phyloP scores from a whole-genome alignment of 2,113 vertebrate genomes.

The Semicossyphus pulcher region DNA sequence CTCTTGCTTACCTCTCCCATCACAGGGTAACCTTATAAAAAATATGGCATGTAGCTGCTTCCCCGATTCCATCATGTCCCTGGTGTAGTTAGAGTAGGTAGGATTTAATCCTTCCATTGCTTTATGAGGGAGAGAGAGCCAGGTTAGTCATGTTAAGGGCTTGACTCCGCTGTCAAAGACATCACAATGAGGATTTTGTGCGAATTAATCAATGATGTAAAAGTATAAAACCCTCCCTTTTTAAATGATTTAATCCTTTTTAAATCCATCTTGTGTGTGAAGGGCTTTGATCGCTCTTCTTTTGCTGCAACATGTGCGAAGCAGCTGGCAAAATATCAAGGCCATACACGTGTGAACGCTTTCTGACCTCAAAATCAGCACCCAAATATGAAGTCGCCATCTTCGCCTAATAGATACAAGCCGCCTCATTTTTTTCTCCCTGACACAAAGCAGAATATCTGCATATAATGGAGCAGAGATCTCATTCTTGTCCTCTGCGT shows the following conservation, averaged over 20 bases:
- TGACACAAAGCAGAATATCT: slow-evolving; percentile 2
- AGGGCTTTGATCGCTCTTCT: slow-evolving; percentile 26
- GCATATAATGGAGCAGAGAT: not conserved
- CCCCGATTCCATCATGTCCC: slow-evolving; percentile 38
- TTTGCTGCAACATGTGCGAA: slow-evolving; percentile 64
- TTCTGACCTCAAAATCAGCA: slow-evolving; percentile 51
- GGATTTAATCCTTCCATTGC: slow-evolving; percentile 47
- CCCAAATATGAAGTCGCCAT: slow-evolving; percentile 48
- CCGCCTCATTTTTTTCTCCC: slow-evolving; percentile 23
- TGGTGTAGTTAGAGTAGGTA: slow-evolving; percentile 9
- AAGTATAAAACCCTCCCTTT: not conserved
- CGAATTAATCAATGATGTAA: not conserved
- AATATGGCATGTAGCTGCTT: slow-evolving; percentile 33
- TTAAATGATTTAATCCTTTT: not conserved
- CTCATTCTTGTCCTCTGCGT: slow-evolving; percentile 5
- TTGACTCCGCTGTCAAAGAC: not conserved
- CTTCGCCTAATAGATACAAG: slow-evolving; percentile 58
- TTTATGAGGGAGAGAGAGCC: slow-evolving; percentile 15
- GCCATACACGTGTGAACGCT: slow-evolving; percentile 59
- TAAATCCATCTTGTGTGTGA: not conserved
- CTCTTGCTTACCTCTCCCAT: slow-evolving; percentile 35
- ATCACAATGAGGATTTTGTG: slow-evolving; percentile 1
- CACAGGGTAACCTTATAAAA: slow-evolving; percentile 41
- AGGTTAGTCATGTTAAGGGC: slow-evolving; percentile 36
- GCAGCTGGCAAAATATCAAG: slow-evolving; percentile 70